Base-by-base conservation (phyloP, 2,888 invertebrate species). In the Troides oblongomaculatus region DNA sequence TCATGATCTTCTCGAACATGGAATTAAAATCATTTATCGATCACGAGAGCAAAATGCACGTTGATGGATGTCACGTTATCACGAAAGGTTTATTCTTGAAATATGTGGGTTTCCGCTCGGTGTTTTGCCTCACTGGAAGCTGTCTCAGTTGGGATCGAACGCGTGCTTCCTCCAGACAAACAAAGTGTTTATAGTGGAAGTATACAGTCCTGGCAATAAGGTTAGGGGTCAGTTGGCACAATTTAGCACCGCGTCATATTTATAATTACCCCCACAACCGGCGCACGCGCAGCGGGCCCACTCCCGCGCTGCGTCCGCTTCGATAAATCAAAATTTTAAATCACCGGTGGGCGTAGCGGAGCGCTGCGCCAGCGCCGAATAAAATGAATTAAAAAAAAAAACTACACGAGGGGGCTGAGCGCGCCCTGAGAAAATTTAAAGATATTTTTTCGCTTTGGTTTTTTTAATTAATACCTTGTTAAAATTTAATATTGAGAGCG, bases 271-370 rank as follows among this genome's bases (percentile, higher is more conserved):
- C 12, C 81, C 84, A 84, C 46, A 46, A 2, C 46, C 14, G 46
- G 46, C 46, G 14, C 81, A 81, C 81, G 84, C 81, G 83, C 53
- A 79, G 79, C 71, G 69, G 82, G 80, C 81, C 79, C 84, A 82
- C 84, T 83, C 81, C 82, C 81, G 85, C 81, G 83, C 84, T 78
- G 83, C 82, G 84, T 84, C 76, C 80, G 81, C 84, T 84, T 83
- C 91, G 87, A 92, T 92, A 92, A 92, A 92, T 92, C 92, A 92
- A 92, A 92, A 90, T 92, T 92, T 92, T 92, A 92, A 92, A 92
- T 92, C 92, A 92, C 91, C 89, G 90, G 87, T 91, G 91, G 92
- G 92, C 92, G 92, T 84, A 76, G 78, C 90, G 75, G 78, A 74
- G 83, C 86, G 88, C 86, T 87, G 86, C 84, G 78, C 86, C 89